Evolutionary conservation across 64 coral and sea anemone genomes (phyloP).

Genomic region (Stylophora pistillata): DNA sequence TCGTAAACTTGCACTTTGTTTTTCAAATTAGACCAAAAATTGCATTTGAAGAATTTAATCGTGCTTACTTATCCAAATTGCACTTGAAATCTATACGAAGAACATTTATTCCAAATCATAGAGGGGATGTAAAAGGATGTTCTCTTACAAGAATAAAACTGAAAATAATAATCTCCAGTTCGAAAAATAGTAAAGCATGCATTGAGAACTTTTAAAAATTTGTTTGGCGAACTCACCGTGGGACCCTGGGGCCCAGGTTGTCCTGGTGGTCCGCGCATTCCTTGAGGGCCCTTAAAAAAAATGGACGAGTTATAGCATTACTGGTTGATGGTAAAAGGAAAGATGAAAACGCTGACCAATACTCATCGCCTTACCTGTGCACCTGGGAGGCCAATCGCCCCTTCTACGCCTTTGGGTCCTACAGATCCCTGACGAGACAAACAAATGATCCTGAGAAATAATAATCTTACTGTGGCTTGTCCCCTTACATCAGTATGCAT

Average conservation of each 20-base stretch:
- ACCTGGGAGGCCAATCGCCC: slow-evolving; percentile 39
- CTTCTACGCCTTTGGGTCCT: slow-evolving; percentile 66
- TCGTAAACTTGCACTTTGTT: no score
- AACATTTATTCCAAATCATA: no score
- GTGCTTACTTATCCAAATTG: no score
- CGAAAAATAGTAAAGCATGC: background rate
- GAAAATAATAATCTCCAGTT: no score
- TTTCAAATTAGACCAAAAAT: no score
- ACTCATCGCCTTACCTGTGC: slow-evolving; percentile 9
- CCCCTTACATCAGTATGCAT: background rate
- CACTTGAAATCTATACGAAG: no score
- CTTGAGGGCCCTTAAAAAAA: slow-evolving; percentile 46
- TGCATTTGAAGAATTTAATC: no score
- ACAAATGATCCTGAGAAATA: background rate
- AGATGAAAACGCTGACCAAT: background rate
- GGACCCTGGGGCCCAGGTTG: slow-evolving; percentile 65
- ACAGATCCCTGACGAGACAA: slow-evolving; percentile 18
- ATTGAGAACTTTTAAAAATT: background rate
- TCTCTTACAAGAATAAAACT: no score
- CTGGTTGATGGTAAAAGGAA: background rate
- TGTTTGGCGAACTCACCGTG: slow-evolving; percentile 9
- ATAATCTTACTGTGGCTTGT: background rate
- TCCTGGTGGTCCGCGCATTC: slow-evolving; percentile 58
- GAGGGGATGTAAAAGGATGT: no score
- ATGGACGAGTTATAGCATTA: background rate